Evolutionary conservation across 2,113 vertebrate species (phyloP).

Genomic region (Cygnus buccinator): DNA sequence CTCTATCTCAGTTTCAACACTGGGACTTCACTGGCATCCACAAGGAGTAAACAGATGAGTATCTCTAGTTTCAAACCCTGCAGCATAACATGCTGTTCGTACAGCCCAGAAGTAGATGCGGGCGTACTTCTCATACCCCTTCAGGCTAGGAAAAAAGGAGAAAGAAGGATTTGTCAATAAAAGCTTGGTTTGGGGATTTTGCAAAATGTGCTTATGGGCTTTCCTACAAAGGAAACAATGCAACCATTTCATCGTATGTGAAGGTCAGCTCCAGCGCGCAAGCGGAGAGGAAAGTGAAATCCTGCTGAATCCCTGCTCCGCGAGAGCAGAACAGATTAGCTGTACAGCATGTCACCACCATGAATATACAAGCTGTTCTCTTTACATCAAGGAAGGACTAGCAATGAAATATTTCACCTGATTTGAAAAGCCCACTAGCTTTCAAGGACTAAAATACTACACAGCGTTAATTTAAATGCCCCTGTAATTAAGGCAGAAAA

Average conservation of each 20-base stretch:
- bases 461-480: neutral
- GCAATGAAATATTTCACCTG: neutral
- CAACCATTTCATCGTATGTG: neutral
- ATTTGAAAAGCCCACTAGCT: neutral
- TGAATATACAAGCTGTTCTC: neutral
- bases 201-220: neutral
- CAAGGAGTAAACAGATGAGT: neutral
- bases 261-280: neutral
- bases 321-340: neutral
- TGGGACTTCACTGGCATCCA: neutral
- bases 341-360: neutral
- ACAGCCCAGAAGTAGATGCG: neutral
- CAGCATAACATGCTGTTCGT: neutral
- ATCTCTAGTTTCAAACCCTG: conserved; percentile 1
- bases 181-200: neutral
- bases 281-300: neutral
- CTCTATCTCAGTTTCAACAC: conserved; percentile 9
- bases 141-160: conserved; percentile 29
- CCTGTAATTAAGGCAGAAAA: conserved; percentile 1
- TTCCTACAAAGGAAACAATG: neutral
- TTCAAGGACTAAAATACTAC: neutral
- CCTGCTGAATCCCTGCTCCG: neutral
- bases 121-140: neutral
- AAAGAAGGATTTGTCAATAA: neutral
- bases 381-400: neutral